Percentiles rank a stretch among this genome's conserved stretches.
phyloP scores from a whole-genome alignment of 2,888 invertebrate species.

The Parapristionchus giblindavisi region DNA sequence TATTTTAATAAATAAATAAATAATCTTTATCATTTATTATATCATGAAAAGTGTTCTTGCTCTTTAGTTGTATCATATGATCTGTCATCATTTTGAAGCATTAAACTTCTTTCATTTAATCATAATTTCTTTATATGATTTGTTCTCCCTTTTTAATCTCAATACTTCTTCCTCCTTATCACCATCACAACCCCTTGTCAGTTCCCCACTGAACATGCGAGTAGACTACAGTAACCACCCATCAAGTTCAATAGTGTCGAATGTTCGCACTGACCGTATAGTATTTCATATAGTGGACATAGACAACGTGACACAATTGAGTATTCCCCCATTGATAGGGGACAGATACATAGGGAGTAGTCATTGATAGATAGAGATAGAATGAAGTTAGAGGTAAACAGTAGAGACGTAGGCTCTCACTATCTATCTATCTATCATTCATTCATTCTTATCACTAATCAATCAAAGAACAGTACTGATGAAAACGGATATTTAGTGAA shows the following conservation, averaged over 20 bases:
- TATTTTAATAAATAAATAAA: no score
- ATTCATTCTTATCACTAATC: constrained; percentile 13
- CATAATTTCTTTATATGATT: background rate
- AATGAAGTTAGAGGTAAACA: background rate
- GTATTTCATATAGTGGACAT: no score
- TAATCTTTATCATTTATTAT: no score
- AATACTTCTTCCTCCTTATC: no score
- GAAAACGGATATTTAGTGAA: no score
- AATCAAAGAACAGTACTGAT: no score
- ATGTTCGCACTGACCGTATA: no score
- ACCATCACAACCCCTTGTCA: background rate
- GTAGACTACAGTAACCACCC: background rate
- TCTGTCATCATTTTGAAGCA: background rate
- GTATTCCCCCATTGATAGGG: constrained; percentile 14
- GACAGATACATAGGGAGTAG: background rate
- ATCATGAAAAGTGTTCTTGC: no score
- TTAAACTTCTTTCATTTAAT: background rate
- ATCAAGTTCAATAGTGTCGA: background rate
- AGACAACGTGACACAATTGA: constrained; percentile 13
- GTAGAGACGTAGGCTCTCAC: background rate
- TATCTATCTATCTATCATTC: background rate
- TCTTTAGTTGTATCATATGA: background rate
- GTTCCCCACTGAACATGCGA: background rate
- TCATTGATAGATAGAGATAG: background rate
- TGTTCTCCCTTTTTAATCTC: no score